Evolutionary conservation across 2,888 invertebrate species (phyloP), one percentile per base, ranked within the genome.

Genomic region (Kuschelorhynchus macadamiae): DNA sequence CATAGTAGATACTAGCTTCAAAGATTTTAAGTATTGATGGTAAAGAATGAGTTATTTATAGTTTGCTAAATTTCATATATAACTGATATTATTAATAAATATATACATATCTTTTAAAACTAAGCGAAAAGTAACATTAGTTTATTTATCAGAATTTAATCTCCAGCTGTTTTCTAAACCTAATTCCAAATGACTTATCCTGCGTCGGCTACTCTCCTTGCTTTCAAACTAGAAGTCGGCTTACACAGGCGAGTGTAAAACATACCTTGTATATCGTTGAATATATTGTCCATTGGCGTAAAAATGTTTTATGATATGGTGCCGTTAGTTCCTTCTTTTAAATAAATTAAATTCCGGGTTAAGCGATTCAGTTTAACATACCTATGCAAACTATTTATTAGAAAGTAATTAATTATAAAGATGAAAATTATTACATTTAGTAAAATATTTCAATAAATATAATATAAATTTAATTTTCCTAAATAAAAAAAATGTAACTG

Each of bases 171-270:
- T n/a, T n/a, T n/a, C n/a, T n/a, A n/a, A n/a, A n/a, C n/a, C n/a
- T n/a, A n/a, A n/a, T n/a, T 4, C 36, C 11, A 55, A 55, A 55
- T 41, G 55, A 20, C 7, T 39, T 30, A 46, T 46, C 59, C 59
- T 59, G n/a, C 25, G 5, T 0, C 33, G 20, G 7, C 14, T 39
- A 14, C 20, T 39, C 2, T 32, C 25, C 47, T 59, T 25, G 16
- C 36, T 36, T 7, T 39, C 32, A 57, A 46, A 46, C 57, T 47
- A 47, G 33, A 33, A 47, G 49, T 36, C 33, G 46, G 20, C 33
- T 8, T 16, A 60, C 36, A 39, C 60, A 60, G 49, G 60, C 50
- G 50, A 50, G 49, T 60, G 60, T 50, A 42, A 50, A 60, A 50
- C 25, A 50, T 41, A 32, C 30, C 59, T 21, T 14, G 36, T 47